Evolutionary conservation across 2,888 invertebrate species (phyloP).

Genomic region (Drosophila lutescens): DNA sequence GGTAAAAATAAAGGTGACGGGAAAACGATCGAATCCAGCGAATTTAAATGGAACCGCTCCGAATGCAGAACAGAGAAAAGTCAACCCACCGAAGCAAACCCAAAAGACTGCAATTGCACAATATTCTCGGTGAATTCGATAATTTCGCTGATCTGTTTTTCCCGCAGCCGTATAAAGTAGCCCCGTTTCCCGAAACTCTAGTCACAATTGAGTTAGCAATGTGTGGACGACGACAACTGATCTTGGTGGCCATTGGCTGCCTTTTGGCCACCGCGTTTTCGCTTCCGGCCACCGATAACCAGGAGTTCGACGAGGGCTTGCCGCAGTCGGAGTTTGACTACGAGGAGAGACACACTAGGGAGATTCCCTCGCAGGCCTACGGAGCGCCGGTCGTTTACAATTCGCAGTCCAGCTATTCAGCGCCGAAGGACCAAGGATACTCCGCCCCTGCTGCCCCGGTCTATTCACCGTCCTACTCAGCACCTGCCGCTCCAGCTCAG

Average conservation of each 20-base stretch:
- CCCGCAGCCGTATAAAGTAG: conserved; percentile 52
- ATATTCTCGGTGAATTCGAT: conserved; percentile 13
- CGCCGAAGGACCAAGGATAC: conserved; percentile 23
- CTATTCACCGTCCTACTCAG: conserved; percentile 33
- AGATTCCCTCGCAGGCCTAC: conserved; percentile 59
- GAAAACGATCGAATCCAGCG: conserved; percentile 39
- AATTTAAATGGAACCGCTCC: conserved; percentile 34
- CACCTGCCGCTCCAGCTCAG: conserved; percentile 21
- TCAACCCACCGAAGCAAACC: not conserved
- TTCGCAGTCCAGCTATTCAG: conserved; percentile 47
- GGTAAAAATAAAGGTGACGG: conserved; percentile 1
- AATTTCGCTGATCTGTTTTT: conserved; percentile 34
- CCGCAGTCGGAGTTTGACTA: conserved; percentile 35
- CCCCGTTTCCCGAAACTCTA: conserved; percentile 4
- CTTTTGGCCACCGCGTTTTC: conserved; percentile 21
- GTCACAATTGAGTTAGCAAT: conserved; percentile 47
- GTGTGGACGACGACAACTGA: conserved; percentile 44
- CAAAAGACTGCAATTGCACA: conserved; percentile 12
- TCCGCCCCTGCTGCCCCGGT: conserved; percentile 23
- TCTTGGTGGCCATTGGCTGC: conserved; percentile 37
- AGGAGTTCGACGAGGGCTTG: conserved; percentile 49
- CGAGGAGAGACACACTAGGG: conserved; percentile 42
- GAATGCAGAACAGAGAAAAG: conserved; percentile 14
- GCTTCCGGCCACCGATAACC: conserved; percentile 30
- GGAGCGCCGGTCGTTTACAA: conserved; percentile 57